Evolutionary conservation across 2,888 invertebrate species (phyloP), one percentile per base, ranked within the genome.

Genomic region (Dexiosoma caninum): DNA sequence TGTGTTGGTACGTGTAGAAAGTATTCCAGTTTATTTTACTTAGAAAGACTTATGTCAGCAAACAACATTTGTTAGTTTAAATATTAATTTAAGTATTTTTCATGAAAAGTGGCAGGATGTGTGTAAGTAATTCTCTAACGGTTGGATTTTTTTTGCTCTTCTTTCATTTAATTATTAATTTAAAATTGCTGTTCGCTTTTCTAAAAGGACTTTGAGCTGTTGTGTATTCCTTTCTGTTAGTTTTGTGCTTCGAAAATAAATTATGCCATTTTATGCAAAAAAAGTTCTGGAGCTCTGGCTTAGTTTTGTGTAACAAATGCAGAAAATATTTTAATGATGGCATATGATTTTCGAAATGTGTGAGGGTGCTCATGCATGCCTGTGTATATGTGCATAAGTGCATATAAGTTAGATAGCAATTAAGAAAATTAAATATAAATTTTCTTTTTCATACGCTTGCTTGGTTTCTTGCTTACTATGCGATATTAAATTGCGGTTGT

Each of bases 381-480:
- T 19, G 14, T 2, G n/a, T 16, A 19, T 35, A n/a, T 6, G n/a
- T 46, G 14, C 30, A 7, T 55, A 10, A 35, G 21, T 75, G 1
- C 14, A 12, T 71, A 10, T 35, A 37, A 19, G 14, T 9, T 0
- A 21, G 42, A 16, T 44, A 60, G 78, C 67, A 67, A 78, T 78
- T 78, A 70, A 60, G 59, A 64, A 79, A 75, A 79, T 79, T 79
- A 64, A 79, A 79, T 79, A 75, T 42, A 64, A 27, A 79, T 51
- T 57, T 55, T 55, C n/a, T 70, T 5, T 55, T 23, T 64, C 42
- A 51, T 14, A 35, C 59, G 19, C 10, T 59, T 16, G 8, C 23
- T 44, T 71, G 40, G 37, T 6, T 30, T 27, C 21, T 40, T n/a
- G 9, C 37, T 62, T n/a, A 32, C n/a, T 53, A 9, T 44, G n/a